Evolutionary conservation across 1,140 invertebrate genomes (phyloP).

Genomic region (Trachymyrmex cornetzi): DNA sequence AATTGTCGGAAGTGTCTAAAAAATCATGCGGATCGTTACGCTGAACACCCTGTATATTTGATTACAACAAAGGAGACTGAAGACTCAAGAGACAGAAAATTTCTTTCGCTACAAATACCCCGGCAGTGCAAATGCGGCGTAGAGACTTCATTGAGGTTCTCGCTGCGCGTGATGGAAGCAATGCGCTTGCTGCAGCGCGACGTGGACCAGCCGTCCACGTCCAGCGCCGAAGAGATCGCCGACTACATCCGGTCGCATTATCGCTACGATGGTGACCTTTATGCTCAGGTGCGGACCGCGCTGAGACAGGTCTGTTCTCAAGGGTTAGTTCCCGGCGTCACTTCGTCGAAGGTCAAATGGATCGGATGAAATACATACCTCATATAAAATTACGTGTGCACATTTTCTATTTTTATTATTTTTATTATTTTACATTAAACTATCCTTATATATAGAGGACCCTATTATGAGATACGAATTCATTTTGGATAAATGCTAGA

Average conservation of each 20-base stretch:
- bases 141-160: slow-evolving; percentile 73
- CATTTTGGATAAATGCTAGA: too few relatives aligned
- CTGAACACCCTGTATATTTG: too few relatives aligned
- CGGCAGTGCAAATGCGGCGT: slow-evolving; percentile 46
- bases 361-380: slow-evolving; percentile 51
- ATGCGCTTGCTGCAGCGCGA: slow-evolving; percentile 70
- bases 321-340: slow-evolving; percentile 75
- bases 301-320: slow-evolving; percentile 75
- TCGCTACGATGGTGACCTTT: slow-evolving; percentile 75
- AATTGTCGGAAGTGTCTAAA: too few relatives aligned
- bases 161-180: slow-evolving; percentile 78
- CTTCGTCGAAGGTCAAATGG: slow-evolving; percentile 5
- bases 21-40: too few relatives aligned
- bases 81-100: not conserved
- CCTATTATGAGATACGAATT: too few relatives aligned
- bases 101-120: not conserved
- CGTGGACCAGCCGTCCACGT: slow-evolving; percentile 38
- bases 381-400: slow-evolving; percentile 13
- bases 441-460: too few relatives aligned
- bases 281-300: slow-evolving; percentile 77
- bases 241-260: slow-evolving; percentile 74
- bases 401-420: not conserved
- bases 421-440: not conserved
- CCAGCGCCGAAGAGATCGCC: slow-evolving; percentile 70
- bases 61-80: not conserved